A percentile compares a stretch with the other conserved stretches of the same genome.
Conservation (phyloP, 2,888 invertebrate species). For the Desoria tigrina region DNA sequence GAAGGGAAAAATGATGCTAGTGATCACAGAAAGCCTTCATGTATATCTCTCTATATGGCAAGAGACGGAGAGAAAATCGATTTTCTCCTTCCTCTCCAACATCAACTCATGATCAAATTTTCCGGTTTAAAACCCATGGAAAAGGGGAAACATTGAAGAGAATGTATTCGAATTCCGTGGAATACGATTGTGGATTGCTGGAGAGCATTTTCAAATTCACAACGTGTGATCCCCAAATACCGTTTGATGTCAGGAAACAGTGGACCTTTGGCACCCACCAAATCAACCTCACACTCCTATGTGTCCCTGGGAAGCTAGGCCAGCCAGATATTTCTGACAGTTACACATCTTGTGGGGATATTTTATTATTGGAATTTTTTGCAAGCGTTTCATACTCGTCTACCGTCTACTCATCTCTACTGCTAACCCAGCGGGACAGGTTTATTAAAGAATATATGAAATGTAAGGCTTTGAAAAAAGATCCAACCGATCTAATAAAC, state of each 20-base stretch:
- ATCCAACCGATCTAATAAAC: too few relatives aligned
- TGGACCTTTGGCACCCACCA: slow-evolving; percentile 3
- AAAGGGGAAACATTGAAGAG: slow-evolving; percentile 11
- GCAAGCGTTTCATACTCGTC: too few relatives aligned
- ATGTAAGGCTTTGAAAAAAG: too few relatives aligned
- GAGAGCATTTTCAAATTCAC: background rate
- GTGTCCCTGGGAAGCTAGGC: too few relatives aligned
- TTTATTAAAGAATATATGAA: too few relatives aligned
- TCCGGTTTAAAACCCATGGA: slow-evolving; percentile 29
- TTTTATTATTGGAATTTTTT: too few relatives aligned
- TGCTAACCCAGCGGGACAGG: too few relatives aligned
- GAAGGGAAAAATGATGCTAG: slow-evolving; percentile 3
- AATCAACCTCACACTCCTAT: background rate
- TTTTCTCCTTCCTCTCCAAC: slow-evolving; percentile 15
- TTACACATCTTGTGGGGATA: too few relatives aligned
- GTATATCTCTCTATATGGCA: background rate
- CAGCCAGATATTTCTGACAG: too few relatives aligned
- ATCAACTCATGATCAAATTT: slow-evolving; percentile 25
- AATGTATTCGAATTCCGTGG: slow-evolving; percentile 15
- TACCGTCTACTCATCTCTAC: too few relatives aligned
- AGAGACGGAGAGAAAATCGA: slow-evolving; percentile 18
- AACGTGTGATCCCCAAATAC: background rate
- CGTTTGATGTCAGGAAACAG: slow-evolving; percentile 11
- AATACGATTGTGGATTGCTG: slow-evolving; percentile 21
- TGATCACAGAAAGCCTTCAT: slow-evolving; percentile 10